These are phyloP conservation scores for Drymonia ruficornis DNA, from an alignment of 2,888 invertebrate genomes.

Conservation along the genomic window DNA sequence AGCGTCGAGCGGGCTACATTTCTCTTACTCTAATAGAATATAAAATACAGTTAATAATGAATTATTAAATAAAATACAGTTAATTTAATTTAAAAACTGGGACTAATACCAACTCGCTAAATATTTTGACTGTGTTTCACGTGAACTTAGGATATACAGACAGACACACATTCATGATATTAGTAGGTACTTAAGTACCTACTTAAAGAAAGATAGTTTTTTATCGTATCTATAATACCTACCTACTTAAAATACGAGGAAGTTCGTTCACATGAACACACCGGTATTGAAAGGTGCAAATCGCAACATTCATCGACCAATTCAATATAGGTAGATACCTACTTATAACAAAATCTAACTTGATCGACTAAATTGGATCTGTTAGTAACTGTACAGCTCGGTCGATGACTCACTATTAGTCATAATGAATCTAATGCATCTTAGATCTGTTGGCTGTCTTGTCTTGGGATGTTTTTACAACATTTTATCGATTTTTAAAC, in stretches of 20 bases:
- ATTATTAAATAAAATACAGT: too few species aligned
- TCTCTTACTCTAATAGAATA: too few species aligned
- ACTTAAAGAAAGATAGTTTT: too few species aligned
- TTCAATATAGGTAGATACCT: neutral
- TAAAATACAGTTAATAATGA: too few species aligned
- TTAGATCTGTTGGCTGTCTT: neutral
- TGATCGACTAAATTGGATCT: conserved; percentile 5
- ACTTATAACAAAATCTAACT: conserved; percentile 10
- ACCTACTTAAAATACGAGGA: neutral
- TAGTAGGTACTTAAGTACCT: too few species aligned
- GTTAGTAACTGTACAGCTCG: conserved; percentile 1
- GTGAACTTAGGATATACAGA: too few species aligned
- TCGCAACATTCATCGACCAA: conserved; percentile 10
- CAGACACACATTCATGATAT: too few species aligned
- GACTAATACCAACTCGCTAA: too few species aligned
- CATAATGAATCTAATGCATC: conserved; percentile 12
- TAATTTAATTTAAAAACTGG: too few species aligned
- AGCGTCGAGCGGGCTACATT: too few species aligned
- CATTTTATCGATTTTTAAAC: neutral
- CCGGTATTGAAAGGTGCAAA: conserved; percentile 8
- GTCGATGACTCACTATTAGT: conserved; percentile 27
- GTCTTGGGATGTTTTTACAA: neutral
- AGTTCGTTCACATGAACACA: neutral
- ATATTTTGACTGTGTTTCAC: too few species aligned
- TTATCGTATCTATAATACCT: too few species aligned